A percentile compares a stretch with the other conserved stretches of the same genome.
Conservation (phyloP, 2,888 invertebrate genomes). For the Himalopsyche anomala region DNA sequence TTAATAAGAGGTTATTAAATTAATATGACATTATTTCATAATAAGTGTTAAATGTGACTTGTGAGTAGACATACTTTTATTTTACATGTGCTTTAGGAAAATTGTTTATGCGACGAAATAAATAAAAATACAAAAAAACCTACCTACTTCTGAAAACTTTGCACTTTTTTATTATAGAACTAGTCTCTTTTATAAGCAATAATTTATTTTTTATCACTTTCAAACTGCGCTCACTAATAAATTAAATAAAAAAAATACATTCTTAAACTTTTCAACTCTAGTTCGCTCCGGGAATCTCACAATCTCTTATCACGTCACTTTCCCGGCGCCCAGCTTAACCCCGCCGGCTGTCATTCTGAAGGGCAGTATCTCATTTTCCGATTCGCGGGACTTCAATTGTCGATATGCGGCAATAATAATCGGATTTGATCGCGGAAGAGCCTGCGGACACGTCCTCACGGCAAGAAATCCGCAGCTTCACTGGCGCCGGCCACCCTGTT, state of each 20-base stretch:
- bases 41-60: no score
- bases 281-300: constrained; percentile 10
- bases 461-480: constrained; percentile 39
- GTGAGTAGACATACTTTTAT: no score
- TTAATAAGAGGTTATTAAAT: no score
- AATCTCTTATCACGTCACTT: constrained; percentile 42
- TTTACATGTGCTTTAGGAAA: not conserved
- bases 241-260: constrained; percentile 5
- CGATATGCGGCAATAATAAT: constrained; percentile 18
- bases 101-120: no score
- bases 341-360: constrained; percentile 17
- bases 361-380: constrained; percentile 34
- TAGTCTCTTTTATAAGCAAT: not conserved
- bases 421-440: constrained; percentile 1
- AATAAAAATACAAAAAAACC: not conserved
- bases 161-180: not conserved
- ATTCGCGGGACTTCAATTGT: constrained; percentile 24
- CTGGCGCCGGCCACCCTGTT: constrained; percentile 35
- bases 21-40: no score
- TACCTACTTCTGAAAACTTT: constrained; percentile 33
- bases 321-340: not conserved
- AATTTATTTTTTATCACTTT: not conserved
- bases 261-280: constrained; percentile 22
- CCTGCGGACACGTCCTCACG: constrained; percentile 33
- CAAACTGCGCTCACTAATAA: not conserved